These are phyloP conservation scores for Bombylius discolor DNA, from an alignment of 2,888 invertebrate genomes.

Conservation along the genomic window DNA sequence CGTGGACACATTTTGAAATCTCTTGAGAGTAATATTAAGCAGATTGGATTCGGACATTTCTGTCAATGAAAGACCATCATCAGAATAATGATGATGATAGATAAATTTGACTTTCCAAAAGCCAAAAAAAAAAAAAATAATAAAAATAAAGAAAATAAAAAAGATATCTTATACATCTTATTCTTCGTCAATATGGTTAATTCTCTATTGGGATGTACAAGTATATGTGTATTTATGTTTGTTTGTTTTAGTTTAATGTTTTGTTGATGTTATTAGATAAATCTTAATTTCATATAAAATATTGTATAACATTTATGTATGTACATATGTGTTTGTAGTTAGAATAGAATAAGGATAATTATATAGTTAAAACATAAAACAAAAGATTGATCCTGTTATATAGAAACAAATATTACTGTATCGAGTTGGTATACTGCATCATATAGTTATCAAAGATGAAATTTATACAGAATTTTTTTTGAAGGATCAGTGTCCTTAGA, in stretches of 20 bases:
- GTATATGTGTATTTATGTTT: not conserved
- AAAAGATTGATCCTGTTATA: not conserved
- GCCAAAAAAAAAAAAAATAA: no score
- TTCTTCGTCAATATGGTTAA: no score
- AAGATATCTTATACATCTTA: not conserved
- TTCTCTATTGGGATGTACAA: not conserved
- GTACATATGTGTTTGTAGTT: not conserved
- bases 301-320: not conserved
- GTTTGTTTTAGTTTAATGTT: no score
- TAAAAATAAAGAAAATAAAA: no score
- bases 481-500: no score
- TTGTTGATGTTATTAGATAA: no score
- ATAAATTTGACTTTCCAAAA: conserved; percentile 13
- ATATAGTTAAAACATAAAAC: not conserved
- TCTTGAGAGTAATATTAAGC: conserved; percentile 12
- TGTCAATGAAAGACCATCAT: conserved; percentile 14
- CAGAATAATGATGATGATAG: conserved; percentile 15
- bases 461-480: no score
- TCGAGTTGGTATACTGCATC: no score
- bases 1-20: conserved; percentile 10
- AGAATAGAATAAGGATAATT: not conserved
- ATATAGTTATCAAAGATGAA: no score
- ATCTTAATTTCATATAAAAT: no score
- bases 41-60: conserved; percentile 14
- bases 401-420: no score